Base-by-base conservation (phyloP, 2,113 vertebrate species). In the Lichenostomus cassidix region DNA sequence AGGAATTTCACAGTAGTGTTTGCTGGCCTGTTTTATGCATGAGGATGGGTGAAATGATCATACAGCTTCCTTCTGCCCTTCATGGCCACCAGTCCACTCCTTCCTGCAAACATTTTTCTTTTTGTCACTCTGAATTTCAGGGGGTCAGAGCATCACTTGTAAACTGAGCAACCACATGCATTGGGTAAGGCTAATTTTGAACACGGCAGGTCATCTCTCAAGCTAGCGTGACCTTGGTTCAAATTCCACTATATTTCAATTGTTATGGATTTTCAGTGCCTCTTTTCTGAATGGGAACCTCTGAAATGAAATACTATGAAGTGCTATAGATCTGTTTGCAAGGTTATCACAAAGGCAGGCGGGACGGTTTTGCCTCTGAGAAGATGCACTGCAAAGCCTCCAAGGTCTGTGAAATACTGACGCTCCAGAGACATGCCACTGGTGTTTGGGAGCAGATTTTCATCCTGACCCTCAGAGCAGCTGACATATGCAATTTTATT, bases 311-410 rank as follows among this genome's bases (percentile, higher is more conserved):
- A 92, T 87, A 33, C 92, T 42, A 23, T 22, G 88, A 87, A 91
- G 88, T 56, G 88, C 80, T 94, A 89, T 96, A 95, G 94, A 95
- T 95, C 85, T 93, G 84, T 67, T 93, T 74, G 88, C 93, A 96
- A 96, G 94, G 93, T 96, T 78, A 96, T 92, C 90, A 46, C 93
- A 95, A 96, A 96, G 93, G 92, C 95, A 90, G 83, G 76, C 7
- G 3, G 83, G 90, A 88, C 6, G 5, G 60, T 67, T 80, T 46
- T 90, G 73, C 85, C 78, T 83, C 65, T 15, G 67, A 87, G 70
- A 91, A 31, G 68, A 88, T 37, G 59, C 60, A 19, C 71, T 83
- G 60, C 88, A 71, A 92, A 94, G 79, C 28, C 71, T 93, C 76
- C 88, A 85, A 90, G 44, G 68, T 44, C 60, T 3, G 11, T 88